Percentiles rank a stretch among this genome's conserved stretches.
Conservation (phyloP, 1,140 invertebrate species). For the Reticulitermes speratus region DNA sequence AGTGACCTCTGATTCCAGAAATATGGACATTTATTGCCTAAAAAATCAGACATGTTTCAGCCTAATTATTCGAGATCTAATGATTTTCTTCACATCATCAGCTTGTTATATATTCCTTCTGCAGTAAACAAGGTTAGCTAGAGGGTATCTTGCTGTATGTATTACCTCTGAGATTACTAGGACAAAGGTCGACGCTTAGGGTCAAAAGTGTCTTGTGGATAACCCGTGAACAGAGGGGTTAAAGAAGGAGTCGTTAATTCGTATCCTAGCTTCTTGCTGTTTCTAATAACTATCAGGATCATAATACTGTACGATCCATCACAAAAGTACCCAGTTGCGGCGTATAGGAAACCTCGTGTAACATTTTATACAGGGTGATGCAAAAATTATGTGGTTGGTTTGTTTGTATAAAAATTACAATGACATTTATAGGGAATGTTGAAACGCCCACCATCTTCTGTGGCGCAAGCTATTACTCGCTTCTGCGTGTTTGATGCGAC, state of each 20-base stretch:
- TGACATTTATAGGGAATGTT: too few relatives aligned
- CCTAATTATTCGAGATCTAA: neutral
- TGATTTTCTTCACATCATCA: neutral
- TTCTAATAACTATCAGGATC: neutral
- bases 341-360: neutral
- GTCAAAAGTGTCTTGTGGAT: neutral
- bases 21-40: neutral
- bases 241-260: neutral
- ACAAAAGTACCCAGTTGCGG: neutral
- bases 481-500: too few relatives aligned
- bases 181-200: neutral
- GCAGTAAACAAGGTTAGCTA: conserved; percentile 2
- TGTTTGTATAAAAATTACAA: too few relatives aligned
- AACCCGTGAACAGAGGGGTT: neutral
- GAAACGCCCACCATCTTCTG: too few relatives aligned
- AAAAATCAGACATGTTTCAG: neutral
- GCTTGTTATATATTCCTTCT: neutral
- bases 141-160: neutral
- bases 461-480: too few relatives aligned
- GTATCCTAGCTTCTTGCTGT: neutral
- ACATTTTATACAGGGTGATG: too few relatives aligned
- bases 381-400: too few relatives aligned
- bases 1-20: neutral
- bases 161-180: neutral
- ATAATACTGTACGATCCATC: neutral